Evolutionary conservation across 2,797 vertebrate species (phyloP), one percentile per base, ranked within the genome.

Genomic region (Columba guinea): DNA sequence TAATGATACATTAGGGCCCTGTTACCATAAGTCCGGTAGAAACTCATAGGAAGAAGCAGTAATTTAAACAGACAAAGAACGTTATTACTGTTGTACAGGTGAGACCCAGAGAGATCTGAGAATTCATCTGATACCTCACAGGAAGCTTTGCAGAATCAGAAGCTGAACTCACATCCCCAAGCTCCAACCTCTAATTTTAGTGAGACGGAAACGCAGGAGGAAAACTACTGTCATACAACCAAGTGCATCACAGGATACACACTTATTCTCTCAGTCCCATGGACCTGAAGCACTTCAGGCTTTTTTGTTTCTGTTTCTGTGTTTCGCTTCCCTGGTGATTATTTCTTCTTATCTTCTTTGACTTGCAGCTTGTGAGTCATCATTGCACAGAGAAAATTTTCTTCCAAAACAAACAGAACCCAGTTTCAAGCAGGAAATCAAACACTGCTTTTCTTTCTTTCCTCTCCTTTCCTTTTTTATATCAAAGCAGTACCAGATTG

Each of bases 11-110:
- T 85, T 60, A 85, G 91, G 76, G 88, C 52, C 49, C 52, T 78
- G 52, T 76, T 95, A 87, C 76, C 63, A 65, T 73, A 92, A 52
- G 48, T 18, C 62, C 59, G 18, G 49, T 49, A 90, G 74, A 90
- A 94, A 95, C 46, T 76, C 84, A 49, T 48, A 87, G 32, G 71
- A 94, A 88, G 71, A 84, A 83, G 20, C 53, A 74, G 55, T 84
- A 92, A 96, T 96, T 94, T 95, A 83, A 92, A 90, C 8, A 94
- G 91, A 74, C 70, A 74, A 84, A 89, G 74, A 70, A 74, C 51
- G 41, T 87, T 91, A 89, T 83, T 93, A 77, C 56, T 87, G 12
- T 59, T 95, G 89, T 64, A 92, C 81, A 95, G 93, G 91, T 95
- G 88, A 92, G 62, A 85, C 60, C 53, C 75, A 65, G 34, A 44